Conservation (phyloP, 2,113 vertebrate species). For the Salminus brasiliensis region DNA sequence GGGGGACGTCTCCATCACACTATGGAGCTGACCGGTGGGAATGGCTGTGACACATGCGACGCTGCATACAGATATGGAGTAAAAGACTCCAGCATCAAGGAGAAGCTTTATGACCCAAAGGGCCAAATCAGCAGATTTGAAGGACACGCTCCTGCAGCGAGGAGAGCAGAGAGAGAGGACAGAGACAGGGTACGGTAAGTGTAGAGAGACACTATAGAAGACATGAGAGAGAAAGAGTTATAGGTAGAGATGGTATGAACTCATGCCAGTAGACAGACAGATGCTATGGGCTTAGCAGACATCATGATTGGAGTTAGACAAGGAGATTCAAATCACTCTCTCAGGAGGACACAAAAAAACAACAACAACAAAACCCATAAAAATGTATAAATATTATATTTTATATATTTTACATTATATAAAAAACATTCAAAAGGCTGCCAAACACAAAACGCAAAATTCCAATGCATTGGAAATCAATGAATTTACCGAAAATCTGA, state of each 20-base stretch:
- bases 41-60: neutral
- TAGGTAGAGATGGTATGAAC: neutral
- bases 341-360: neutral
- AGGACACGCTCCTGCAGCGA: neutral
- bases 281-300: too few species aligned
- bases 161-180: neutral
- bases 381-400: too few species aligned
- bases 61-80: conserved; percentile 12
- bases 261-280: neutral
- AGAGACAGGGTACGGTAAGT: neutral
- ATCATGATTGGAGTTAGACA: neutral
- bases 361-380: too few species aligned
- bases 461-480: too few species aligned
- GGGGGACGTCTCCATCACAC: conserved; percentile 4
- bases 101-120: neutral
- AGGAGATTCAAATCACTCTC: neutral
- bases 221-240: neutral
- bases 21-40: conserved; percentile 4
- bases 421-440: too few species aligned
- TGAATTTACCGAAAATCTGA: too few species aligned
- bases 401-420: too few species aligned
- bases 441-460: too few species aligned
- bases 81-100: neutral
- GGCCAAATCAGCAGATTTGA: conserved; percentile 4
- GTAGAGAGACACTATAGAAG: neutral